Evolutionary conservation across 2,797 vertebrate species (phyloP), one percentile per base, ranked within the genome.

Genomic region (Meda fulgida): DNA sequence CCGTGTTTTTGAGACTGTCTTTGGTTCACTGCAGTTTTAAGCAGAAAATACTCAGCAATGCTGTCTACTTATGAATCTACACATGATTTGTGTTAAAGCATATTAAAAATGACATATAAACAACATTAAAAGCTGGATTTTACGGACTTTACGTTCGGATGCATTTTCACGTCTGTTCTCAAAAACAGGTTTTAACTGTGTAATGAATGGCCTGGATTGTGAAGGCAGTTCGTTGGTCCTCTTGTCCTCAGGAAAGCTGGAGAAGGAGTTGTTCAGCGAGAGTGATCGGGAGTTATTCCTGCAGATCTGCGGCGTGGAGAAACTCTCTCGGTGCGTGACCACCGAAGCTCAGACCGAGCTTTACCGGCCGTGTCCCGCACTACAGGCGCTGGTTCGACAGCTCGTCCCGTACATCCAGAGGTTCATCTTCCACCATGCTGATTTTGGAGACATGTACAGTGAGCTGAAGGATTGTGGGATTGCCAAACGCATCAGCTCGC

Each of bases 341-440:
- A 89, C 78, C 0, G 91, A 94, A 43, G 26, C 94, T 0, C 92
- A 86, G 86, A 96, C 94, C 0, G 95, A 95, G 89, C 88, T 3
- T 89, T 91, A 90, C 86, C 92, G 94, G n/a, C 93, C 93, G 4
- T 95, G 94, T 88, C 89, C 91, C 0, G 0, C 88, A 38, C 89
- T 96, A 90, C 95, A 96, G 91, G 80, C 71, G 65, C 89, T 94
- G 90, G 94, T 95, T 80, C 92, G 88, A 77, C 88, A 86, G 0
- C 63, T 95, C 55, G 38, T 94, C 2, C 95, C 95, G 5, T 95
- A 94, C 88, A 91, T 96, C 89, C 96, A 96, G 92, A 94, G 78
- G 87, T 96, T 95, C 91, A 90, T 96, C 53, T 93, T 88, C 90
- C 83, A 95, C 90, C 92, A 93, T 0, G 92, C 92, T 0, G 94